These are phyloP conservation scores for Mellivora capensis DNA, from an alignment of 2,113 vertebrate genomes.

Conservation along the genomic window DNA sequence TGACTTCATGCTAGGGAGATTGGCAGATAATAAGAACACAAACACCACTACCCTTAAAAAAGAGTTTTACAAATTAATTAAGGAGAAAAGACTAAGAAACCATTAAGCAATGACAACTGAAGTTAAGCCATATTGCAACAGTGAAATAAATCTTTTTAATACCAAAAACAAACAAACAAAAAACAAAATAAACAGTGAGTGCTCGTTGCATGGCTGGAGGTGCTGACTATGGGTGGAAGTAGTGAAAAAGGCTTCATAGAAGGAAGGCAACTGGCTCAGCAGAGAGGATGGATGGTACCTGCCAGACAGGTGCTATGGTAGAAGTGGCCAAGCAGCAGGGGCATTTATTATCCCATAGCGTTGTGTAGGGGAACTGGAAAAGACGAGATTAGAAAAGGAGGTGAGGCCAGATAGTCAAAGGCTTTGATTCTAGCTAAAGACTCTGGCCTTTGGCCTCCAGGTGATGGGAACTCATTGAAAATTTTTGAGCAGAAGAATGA, in stretches of 20 bases:
- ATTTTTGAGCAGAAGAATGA: not conserved
- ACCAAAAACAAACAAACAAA: not conserved
- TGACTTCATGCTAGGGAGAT: not conserved
- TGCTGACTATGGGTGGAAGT: not conserved
- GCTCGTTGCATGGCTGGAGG: not conserved
- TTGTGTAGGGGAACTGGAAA: not conserved
- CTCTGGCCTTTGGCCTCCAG: conserved; percentile 26
- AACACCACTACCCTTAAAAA: not conserved
- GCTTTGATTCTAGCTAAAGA: not conserved
- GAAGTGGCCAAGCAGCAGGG: not conserved
- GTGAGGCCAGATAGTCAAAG: not conserved
- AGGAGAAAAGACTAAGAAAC: not conserved
- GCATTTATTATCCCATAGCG: not conserved
- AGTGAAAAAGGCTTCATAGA: not conserved
- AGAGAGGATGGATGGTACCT: not conserved
- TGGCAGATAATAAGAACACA: not conserved
- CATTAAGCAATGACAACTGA: not conserved
- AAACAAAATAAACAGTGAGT: not conserved
- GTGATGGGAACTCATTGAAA: conserved; percentile 19
- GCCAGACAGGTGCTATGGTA: not conserved
- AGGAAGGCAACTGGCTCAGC: not conserved
- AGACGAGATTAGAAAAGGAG: not conserved
- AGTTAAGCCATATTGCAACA: not conserved
- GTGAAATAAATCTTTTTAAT: conserved; percentile 15
- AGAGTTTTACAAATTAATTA: not conserved